Evolutionary conservation across 2,797 vertebrate genomes (phyloP).

Genomic region (Meda fulgida): DNA sequence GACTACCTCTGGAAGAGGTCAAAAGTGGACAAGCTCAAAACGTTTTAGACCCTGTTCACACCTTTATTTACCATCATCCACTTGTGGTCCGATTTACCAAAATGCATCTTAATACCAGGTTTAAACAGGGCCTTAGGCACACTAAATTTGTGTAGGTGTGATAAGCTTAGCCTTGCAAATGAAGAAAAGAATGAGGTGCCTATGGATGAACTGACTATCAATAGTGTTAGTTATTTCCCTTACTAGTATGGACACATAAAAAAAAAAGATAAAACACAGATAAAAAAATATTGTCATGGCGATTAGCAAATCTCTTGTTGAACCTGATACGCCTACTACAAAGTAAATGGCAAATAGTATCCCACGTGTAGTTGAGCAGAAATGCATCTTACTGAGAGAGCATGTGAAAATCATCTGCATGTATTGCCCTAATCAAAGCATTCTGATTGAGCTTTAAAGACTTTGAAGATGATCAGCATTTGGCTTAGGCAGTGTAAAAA

Average conservation of each 20-base stretch:
- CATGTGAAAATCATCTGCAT: constrained; percentile 1
- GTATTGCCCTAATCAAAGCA: not conserved
- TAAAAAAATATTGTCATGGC: not conserved
- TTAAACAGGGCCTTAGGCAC: not conserved
- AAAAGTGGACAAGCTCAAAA: not conserved
- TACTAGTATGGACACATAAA: not conserved
- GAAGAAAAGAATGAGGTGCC: not conserved
- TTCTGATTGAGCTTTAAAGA: constrained; percentile 22
- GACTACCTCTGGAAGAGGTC: not conserved
- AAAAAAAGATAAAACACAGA: not conserved
- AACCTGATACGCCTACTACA: not conserved
- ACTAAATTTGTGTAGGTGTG: not conserved
- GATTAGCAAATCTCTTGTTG: not conserved
- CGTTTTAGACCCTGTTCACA: not conserved
- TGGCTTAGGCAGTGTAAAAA: constrained; percentile 32
- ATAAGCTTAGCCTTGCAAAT: not conserved
- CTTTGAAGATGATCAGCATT: constrained; percentile 25
- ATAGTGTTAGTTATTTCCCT: not conserved
- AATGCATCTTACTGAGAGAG: not conserved
- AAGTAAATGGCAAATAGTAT: constrained; percentile 7
- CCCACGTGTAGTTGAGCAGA: not conserved
- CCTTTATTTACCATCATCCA: not conserved
- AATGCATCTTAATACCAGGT: not conserved
- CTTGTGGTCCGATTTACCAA: not conserved
- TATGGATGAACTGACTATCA: not conserved